A percentile compares a stretch with the other conserved stretches of the same genome.
These are phyloP conservation scores for Danionella dracula DNA, from an alignment of 2,797 vertebrate species.

Conservation along the genomic window DNA sequence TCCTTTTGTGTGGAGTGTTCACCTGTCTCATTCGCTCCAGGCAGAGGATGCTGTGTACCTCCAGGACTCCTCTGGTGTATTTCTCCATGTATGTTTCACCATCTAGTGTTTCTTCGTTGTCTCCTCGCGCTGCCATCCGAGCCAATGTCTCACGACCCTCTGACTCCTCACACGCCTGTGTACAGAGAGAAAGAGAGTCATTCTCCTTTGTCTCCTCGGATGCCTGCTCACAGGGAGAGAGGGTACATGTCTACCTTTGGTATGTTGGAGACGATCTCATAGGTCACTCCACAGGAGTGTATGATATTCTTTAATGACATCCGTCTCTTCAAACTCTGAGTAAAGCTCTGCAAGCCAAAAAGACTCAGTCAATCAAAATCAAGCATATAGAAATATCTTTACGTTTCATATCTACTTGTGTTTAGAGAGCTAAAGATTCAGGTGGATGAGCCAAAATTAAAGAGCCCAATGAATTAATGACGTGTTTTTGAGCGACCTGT, in stretches of 20 bases:
- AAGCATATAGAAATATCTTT: no score
- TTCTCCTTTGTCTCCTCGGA: no score
- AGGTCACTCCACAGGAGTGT: conserved; percentile 88
- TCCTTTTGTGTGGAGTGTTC: background rate
- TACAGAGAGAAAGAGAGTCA: no score
- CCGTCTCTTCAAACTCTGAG: conserved; percentile 93
- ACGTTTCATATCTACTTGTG: no score
- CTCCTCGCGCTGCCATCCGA: conserved; percentile 89
- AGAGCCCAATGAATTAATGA: background rate
- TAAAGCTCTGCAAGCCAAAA: conserved; percentile 87
- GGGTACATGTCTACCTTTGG: conserved; percentile 80
- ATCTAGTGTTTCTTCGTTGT: conserved; percentile 79
- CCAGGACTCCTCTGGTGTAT: conserved; percentile 89
- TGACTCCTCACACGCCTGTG: conserved; percentile 91
- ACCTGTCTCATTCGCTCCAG: conserved; percentile 77
- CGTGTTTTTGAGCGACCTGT: no score
- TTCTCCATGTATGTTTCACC: conserved; percentile 97
- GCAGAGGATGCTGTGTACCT: conserved; percentile 92
- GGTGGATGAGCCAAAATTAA: no score
- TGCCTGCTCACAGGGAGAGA: no score
- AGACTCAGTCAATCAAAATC: no score
- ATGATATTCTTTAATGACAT: conserved; percentile 92
- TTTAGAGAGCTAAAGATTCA: no score
- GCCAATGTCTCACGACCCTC: conserved; percentile 94
- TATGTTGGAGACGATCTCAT: conserved; percentile 98